Percentiles rank a stretch among this genome's conserved stretches.
Conservation (phyloP, 2,113 vertebrate species). For the Muntiacus reevesi region DNA sequence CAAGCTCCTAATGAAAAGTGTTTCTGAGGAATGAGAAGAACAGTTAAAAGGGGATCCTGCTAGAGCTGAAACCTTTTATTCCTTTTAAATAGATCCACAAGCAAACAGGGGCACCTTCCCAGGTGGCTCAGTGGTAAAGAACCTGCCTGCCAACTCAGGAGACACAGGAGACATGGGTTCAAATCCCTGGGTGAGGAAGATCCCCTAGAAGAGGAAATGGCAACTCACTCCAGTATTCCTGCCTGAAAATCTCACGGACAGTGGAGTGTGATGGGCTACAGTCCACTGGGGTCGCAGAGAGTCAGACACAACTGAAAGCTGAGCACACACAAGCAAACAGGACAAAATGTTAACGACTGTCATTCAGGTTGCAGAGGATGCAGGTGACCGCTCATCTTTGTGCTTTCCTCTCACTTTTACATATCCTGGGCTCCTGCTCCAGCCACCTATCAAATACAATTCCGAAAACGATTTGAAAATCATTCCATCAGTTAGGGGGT, state of each 20-base stretch:
- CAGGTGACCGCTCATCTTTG: not conserved
- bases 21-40: not conserved
- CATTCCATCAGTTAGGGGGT: not conserved
- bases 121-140: not conserved
- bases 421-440: not conserved
- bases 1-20: not conserved
- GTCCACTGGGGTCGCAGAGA: not conserved
- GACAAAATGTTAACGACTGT: not conserved
- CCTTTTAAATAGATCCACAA: not conserved
- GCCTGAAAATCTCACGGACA: not conserved
- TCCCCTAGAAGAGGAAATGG: not conserved
- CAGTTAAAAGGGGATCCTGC: not conserved
- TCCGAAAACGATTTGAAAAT: not conserved
- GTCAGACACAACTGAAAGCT: not conserved
- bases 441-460: not conserved
- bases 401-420: not conserved
- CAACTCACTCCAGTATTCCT: not conserved
- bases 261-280: not conserved
- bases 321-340: not conserved
- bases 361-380: not conserved
- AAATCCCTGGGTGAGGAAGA: not conserved
- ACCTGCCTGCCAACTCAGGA: not conserved
- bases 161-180: not conserved
- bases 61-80: not conserved
- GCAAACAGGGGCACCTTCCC: not conserved